Base-by-base conservation (phyloP, 2,888 invertebrate genomes). In the Drosophila lacicola region DNA sequence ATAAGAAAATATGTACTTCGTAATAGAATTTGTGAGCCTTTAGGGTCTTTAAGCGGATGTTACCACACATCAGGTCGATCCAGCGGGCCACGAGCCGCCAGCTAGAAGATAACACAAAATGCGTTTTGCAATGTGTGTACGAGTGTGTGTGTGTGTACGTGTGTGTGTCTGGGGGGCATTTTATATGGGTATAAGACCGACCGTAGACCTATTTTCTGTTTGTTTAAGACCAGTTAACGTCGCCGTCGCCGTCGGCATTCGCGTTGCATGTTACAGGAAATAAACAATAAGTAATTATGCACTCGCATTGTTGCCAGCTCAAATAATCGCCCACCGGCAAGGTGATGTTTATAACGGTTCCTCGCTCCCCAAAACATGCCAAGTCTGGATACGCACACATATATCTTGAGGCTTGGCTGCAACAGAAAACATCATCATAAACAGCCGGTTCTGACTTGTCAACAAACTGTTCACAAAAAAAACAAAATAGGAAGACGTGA, bases 261-360 rank as follows among this genome's bases (percentile, higher is more conserved):
- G 68, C 57, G 82, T 82, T 87, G 82, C 85, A 79, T 74, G 78
- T 82, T 65, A 78, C 83, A 87, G 88, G 88, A 83, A 83, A 82
- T 79, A 79, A 87, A 83, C 87, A 87, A 87, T 70, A 74, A 70
- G 77, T 63, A 81, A 84, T 81, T 83, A 83, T 79, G 81, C 81
- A 81, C 60, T 78, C 66, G 63, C 50, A 60, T 55, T 64, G 63
- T 62, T 56, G 55, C 13, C 60, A 53, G 75, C 63, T 44, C 61
- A 60, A 58, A 62, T 64, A 64, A 54, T 45, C 57, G 64, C 58
- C 65, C 72, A 47, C 56, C 44, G 53, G 34, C 67, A 60, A 70
- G 63, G 65, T 64, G 56, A 70, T 67, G 57, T 81, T 86, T 78
- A 82, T 81, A 72, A 50, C 71, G 50, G 74, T 34, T 54, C 44